Conservation (phyloP, 2,888 invertebrate species). For the Germaria angustata region DNA sequence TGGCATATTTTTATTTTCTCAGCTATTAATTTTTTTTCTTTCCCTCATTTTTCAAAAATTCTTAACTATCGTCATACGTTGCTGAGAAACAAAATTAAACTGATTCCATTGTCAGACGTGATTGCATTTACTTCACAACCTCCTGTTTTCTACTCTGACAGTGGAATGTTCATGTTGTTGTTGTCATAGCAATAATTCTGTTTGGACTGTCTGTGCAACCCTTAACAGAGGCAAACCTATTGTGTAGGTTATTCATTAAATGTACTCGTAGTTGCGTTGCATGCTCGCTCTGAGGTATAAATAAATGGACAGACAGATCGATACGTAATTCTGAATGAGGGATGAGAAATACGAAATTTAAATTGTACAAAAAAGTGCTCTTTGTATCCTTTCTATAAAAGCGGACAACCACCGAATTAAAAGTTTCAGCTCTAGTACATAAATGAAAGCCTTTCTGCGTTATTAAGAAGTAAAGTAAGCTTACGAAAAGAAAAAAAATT, state of each 20-base stretch:
- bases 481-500: too few species aligned
- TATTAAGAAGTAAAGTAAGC: too few species aligned
- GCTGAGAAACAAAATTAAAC: constrained; percentile 52
- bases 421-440: too few species aligned
- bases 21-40: constrained; percentile 14
- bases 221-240: not conserved
- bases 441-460: too few species aligned
- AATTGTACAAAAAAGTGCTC: not conserved
- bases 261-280: constrained; percentile 26
- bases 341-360: not conserved
- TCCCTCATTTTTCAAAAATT: constrained; percentile 19
- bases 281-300: not conserved
- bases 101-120: constrained; percentile 61
- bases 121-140: constrained; percentile 61
- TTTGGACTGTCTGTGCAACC: constrained; percentile 22
- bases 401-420: too few species aligned
- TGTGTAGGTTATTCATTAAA: constrained; percentile 10
- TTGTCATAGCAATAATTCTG: constrained; percentile 4
- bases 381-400: too few species aligned
- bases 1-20: constrained; percentile 44
- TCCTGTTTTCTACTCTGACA: not conserved
- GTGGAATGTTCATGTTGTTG: not conserved
- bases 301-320: not conserved
- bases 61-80: constrained; percentile 35
- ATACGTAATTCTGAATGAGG: not conserved